Conservation (phyloP, 2,888 invertebrate genomes). For the Drosophila mayaguana region DNA sequence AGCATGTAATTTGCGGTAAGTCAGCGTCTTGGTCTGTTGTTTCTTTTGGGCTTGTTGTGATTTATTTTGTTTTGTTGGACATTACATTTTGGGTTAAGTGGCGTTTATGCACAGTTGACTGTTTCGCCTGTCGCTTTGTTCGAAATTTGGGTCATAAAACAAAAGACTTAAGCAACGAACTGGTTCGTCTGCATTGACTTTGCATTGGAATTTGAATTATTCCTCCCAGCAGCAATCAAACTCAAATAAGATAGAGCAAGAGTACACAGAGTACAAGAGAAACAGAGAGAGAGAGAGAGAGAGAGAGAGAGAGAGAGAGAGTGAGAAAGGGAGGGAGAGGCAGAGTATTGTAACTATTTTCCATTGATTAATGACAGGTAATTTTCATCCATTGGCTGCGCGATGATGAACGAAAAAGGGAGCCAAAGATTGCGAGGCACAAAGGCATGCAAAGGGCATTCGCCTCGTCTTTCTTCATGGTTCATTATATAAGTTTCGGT, state of each 20-base stretch:
- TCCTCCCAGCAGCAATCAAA: slow-evolving; percentile 25
- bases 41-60: slow-evolving; percentile 58
- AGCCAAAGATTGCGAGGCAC: slow-evolving; percentile 9
- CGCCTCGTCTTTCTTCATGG: slow-evolving; percentile 49
- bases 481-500: slow-evolving; percentile 68
- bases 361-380: slow-evolving; percentile 69
- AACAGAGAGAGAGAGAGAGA: slow-evolving; percentile 10
- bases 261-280: not conserved
- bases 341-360: slow-evolving; percentile 55
- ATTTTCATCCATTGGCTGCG: slow-evolving; percentile 52
- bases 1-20: slow-evolving; percentile 74
- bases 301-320: slow-evolving; percentile 12
- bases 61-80: slow-evolving; percentile 64
- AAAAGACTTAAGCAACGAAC: slow-evolving; percentile 73
- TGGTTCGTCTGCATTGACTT: slow-evolving; percentile 54
- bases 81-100: slow-evolving; percentile 71
- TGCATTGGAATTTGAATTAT: slow-evolving; percentile 67
- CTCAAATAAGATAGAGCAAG: slow-evolving; percentile 3
- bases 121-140: slow-evolving; percentile 49
- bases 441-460: slow-evolving; percentile 51
- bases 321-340: slow-evolving; percentile 9
- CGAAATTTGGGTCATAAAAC: slow-evolving; percentile 63
- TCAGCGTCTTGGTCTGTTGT: slow-evolving; percentile 27
- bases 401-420: slow-evolving; percentile 18
- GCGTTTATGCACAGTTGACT: slow-evolving; percentile 64